Evolutionary conservation across 2,888 invertebrate species (phyloP).

Genomic region (Callimorpha dominula): DNA sequence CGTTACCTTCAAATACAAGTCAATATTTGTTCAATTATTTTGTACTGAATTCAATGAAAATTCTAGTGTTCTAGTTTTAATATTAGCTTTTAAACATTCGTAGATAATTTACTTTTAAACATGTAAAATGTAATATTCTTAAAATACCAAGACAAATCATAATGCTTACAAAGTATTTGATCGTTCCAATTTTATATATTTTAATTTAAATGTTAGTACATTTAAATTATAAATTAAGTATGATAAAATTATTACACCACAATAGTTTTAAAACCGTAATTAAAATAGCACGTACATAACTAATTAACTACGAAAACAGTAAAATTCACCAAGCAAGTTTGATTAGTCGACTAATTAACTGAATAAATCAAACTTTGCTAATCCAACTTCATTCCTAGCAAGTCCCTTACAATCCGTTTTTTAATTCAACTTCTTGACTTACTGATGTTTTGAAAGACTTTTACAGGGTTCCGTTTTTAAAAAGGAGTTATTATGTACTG

Average conservation of each 20-base stretch:
- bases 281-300: not conserved
- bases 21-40: too few species aligned
- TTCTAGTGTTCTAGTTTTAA: too few species aligned
- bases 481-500: conserved; percentile 37
- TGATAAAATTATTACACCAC: not conserved
- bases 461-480: conserved; percentile 15
- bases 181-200: too few species aligned
- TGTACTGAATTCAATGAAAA: too few species aligned
- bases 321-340: conserved; percentile 26
- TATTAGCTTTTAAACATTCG: too few species aligned
- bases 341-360: conserved; percentile 47
- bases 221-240: too few species aligned
- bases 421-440: conserved; percentile 41
- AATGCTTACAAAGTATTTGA: too few species aligned
- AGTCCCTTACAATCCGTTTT: conserved; percentile 36
- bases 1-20: too few species aligned
- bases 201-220: too few species aligned
- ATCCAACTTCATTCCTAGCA: conserved; percentile 47
- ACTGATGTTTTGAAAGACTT: conserved; percentile 19
- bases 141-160: too few species aligned
- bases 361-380: conserved; percentile 57
- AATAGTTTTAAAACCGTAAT: not conserved
- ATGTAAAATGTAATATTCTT: too few species aligned
- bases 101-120: too few species aligned
- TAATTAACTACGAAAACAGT: conserved; percentile 20